These are phyloP conservation scores for Gryllus longicercus DNA, from an alignment of 2,888 invertebrate species.

Conservation along the genomic window DNA sequence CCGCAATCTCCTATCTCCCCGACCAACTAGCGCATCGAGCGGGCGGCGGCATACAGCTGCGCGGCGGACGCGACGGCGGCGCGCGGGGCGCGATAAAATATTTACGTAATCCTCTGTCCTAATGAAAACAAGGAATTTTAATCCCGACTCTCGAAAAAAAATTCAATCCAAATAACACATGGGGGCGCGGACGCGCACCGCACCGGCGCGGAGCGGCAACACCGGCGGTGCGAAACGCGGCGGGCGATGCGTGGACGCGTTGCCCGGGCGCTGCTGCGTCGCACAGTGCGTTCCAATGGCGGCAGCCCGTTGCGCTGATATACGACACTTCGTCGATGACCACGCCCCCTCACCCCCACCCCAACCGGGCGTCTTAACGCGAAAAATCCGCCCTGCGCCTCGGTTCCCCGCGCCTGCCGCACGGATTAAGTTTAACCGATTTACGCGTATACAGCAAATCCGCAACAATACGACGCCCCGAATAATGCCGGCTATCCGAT, in stretches of 20 bases:
- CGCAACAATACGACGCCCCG: neutral
- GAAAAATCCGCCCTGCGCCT: too few species aligned
- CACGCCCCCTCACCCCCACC: too few species aligned
- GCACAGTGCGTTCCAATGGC: too few species aligned
- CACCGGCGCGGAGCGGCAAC: neutral
- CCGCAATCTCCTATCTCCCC: too few species aligned
- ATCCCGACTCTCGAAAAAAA: neutral
- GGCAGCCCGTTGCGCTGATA: too few species aligned
- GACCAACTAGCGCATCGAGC: too few species aligned
- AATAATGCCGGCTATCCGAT: neutral
- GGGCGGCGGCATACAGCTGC: neutral
- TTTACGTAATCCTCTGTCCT: slow-evolving; percentile 10
- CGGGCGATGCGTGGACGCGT: too few species aligned
- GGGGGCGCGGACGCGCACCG: neutral
- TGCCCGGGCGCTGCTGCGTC: too few species aligned
- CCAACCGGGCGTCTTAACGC: too few species aligned
- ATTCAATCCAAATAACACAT: slow-evolving; percentile 6
- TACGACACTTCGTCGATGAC: too few species aligned
- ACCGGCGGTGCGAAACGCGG: neutral
- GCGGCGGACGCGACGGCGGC: neutral
- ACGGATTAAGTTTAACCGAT: neutral
- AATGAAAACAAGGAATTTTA: slow-evolving; percentile 17
- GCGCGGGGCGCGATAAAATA: neutral
- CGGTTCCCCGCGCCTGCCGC: too few species aligned
- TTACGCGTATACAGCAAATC: neutral